Percentiles rank a stretch among this genome's conserved stretches.
Evolutionary conservation across 2,888 invertebrate genomes (phyloP).

Genomic region (Periphyllus acericola): DNA sequence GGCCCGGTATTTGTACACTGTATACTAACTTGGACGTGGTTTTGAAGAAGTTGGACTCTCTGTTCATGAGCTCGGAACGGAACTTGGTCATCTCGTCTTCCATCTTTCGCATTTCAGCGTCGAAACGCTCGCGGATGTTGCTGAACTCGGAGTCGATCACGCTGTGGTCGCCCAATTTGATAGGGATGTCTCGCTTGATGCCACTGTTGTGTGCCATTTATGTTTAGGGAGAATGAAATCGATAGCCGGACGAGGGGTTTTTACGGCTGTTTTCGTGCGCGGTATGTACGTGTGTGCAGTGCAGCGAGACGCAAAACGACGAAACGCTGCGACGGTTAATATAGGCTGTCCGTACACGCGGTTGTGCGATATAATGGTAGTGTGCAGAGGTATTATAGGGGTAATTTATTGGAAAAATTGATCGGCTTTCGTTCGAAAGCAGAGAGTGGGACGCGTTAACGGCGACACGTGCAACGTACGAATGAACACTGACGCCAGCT

Average conservation of each 20-base stretch:
- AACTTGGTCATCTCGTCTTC: slow-evolving; percentile 98
- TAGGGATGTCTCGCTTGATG: slow-evolving; percentile 89
- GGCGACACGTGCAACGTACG: neutral
- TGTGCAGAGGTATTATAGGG: neutral
- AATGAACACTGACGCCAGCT: slow-evolving; percentile 36
- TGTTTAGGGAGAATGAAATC: slow-evolving; percentile 66
- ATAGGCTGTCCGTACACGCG: neutral
- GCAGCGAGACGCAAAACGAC: too few relatives aligned
- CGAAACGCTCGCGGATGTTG: slow-evolving; percentile 93
- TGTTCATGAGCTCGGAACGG: slow-evolving; percentile 90
- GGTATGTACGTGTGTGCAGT: neutral
- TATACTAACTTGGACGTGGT: slow-evolving; percentile 81
- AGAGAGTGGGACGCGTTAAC: neutral
- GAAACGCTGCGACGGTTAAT: neutral
- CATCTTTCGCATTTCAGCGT: slow-evolving; percentile 97
- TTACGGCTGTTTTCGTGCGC: neutral
- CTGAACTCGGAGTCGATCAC: slow-evolving; percentile 97
- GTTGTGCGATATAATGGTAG: neutral
- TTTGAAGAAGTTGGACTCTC: slow-evolving; percentile 91
- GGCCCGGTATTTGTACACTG: too few relatives aligned
- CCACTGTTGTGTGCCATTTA: slow-evolving; percentile 71
- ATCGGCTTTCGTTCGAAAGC: neutral
- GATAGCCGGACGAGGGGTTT: neutral
- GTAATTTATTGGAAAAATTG: too few relatives aligned
- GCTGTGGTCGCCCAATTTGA: slow-evolving; percentile 92